These are phyloP conservation scores for Poicephalus gulielmi DNA, from an alignment of 2,113 vertebrate genomes.

Conservation along the genomic window DNA sequence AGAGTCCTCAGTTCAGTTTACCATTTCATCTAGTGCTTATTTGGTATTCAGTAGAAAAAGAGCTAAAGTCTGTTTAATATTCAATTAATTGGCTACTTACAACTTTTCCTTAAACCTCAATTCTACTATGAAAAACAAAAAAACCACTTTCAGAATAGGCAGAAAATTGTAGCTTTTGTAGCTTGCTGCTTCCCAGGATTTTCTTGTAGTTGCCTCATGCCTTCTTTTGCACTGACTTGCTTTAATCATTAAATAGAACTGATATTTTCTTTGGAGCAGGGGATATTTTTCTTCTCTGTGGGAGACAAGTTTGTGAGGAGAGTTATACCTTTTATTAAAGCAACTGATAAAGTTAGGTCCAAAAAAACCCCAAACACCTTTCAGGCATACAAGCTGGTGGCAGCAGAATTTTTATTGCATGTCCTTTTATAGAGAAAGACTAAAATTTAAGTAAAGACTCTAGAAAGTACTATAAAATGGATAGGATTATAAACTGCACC, in stretches of 20 bases:
- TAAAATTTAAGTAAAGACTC: background rate
- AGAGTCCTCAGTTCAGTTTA: background rate
- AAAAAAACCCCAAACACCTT: background rate
- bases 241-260: background rate
- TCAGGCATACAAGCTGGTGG: background rate
- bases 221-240: background rate
- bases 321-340: conserved; percentile 34
- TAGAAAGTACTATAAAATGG: background rate
- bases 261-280: background rate
- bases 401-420: background rate
- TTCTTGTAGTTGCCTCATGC: background rate
- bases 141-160: background rate
- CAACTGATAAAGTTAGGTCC: conserved; percentile 6
- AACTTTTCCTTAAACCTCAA: background rate
- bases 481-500: background rate
- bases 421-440: background rate
- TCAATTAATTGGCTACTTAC: background rate
- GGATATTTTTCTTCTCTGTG: conserved; percentile 4
- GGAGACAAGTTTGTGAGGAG: background rate
- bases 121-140: background rate
- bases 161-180: background rate
- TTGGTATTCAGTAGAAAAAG: background rate
- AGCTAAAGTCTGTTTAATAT: background rate
- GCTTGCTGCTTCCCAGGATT: background rate
- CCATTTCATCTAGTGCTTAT: background rate